Evolutionary conservation across 2,113 vertebrate species (phyloP).

Genomic region (Melanerpes aurifrons): DNA sequence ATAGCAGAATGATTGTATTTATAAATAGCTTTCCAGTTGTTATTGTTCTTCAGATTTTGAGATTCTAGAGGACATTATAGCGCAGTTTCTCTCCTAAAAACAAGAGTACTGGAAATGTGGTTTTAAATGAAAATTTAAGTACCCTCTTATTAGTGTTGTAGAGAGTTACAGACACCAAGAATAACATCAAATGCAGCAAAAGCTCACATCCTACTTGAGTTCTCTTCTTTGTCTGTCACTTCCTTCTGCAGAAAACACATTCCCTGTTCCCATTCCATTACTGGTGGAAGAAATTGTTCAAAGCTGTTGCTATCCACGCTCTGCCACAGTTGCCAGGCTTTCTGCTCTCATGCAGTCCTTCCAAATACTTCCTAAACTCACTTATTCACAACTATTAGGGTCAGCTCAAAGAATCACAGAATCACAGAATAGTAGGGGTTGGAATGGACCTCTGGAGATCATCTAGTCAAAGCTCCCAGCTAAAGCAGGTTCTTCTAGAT

Average conservation of each 20-base stretch:
- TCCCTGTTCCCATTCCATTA: not conserved
- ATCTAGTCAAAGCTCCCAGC: too few relatives aligned
- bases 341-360: not conserved
- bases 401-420: not conserved
- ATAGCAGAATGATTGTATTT: not conserved
- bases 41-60: not conserved
- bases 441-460: too few relatives aligned
- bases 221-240: not conserved
- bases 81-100: not conserved
- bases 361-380: not conserved
- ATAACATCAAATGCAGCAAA: not conserved
- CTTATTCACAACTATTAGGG: not conserved
- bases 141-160: not conserved
- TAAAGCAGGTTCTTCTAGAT: too few relatives aligned
- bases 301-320: fast-evolving
- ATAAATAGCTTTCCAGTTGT: not conserved
- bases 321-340: not conserved
- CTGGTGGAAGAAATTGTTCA: not conserved
- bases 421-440: too few relatives aligned
- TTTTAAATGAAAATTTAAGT: not conserved
- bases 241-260: not conserved
- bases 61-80: not conserved
- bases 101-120: not conserved
- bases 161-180: not conserved
- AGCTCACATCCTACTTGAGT: not conserved